phyloP scores from a whole-genome alignment of 2,888 invertebrate species.

The Girardia tigrina region DNA sequence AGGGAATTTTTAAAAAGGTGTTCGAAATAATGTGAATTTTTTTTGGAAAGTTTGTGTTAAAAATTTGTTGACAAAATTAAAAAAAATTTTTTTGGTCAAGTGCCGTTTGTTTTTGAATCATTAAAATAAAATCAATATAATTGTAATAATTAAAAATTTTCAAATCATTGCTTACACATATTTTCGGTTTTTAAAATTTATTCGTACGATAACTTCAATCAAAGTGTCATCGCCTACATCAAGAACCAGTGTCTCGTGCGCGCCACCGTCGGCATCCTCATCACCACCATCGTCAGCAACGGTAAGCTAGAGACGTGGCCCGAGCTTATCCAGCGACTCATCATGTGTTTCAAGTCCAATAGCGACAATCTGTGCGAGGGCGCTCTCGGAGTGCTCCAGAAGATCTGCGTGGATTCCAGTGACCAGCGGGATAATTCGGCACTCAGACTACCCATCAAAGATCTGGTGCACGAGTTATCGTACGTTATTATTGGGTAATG shows the following conservation, averaged over 20 bases:
- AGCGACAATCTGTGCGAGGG: constrained; percentile 94
- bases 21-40: too few species aligned
- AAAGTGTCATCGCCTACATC: constrained; percentile 79
- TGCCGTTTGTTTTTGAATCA: too few species aligned
- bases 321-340: constrained; percentile 75
- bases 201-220: constrained; percentile 72
- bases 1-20: too few species aligned
- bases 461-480: constrained; percentile 93
- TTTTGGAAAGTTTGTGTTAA: too few species aligned
- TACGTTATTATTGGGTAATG: too few species aligned
- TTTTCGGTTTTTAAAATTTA: too few species aligned
- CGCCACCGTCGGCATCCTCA: constrained; percentile 89
- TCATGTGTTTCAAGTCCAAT: constrained; percentile 80
- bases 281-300: constrained; percentile 92
- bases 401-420: constrained; percentile 94
- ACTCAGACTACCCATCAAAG: constrained; percentile 72
- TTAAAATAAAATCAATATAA: too few species aligned
- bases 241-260: constrained; percentile 89
- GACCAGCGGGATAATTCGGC: constrained; percentile 77
- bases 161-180: too few species aligned
- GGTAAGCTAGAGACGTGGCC: constrained; percentile 65
- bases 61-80: too few species aligned
- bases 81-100: too few species aligned
- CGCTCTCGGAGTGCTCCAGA: constrained; percentile 89
- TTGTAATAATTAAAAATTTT: too few species aligned